These are phyloP conservation scores for Actias luna DNA, from an alignment of 2,888 invertebrate genomes.

Conservation along the genomic window DNA sequence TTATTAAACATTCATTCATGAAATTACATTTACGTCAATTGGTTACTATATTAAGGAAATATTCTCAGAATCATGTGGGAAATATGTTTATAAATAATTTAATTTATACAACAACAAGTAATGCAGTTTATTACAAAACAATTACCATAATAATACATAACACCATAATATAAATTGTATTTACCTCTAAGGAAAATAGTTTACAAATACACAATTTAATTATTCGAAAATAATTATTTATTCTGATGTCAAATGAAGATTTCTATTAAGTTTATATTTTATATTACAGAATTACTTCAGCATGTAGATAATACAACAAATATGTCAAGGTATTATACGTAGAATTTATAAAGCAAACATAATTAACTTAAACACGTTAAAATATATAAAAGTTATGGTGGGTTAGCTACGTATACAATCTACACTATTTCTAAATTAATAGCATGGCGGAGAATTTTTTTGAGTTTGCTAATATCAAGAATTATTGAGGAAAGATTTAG, in stretches of 20 bases:
- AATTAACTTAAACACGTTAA: background rate
- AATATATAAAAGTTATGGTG: slow-evolving; percentile 1
- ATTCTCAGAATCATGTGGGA: slow-evolving; percentile 12
- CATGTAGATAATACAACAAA: background rate
- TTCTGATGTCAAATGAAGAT: background rate
- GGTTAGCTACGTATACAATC: background rate
- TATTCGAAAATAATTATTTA: background rate
- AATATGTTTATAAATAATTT: slow-evolving; percentile 10
- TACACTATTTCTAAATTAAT: background rate
- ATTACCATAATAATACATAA: slow-evolving; percentile 1
- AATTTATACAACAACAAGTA: background rate
- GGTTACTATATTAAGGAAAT: slow-evolving; percentile 19
- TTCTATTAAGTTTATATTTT: background rate
- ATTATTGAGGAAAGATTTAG: no score
- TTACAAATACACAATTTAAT: slow-evolving; percentile 2
- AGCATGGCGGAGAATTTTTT: background rate
- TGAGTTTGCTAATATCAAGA: background rate
- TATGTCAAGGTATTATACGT: background rate
- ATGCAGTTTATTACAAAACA: slow-evolving; percentile 5
- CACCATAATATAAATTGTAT: background rate
- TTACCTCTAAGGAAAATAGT: slow-evolving; percentile 1
- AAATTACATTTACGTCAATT: slow-evolving; percentile 33
- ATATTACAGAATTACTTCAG: background rate
- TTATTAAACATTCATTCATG: slow-evolving; percentile 21
- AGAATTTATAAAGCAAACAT: background rate